Evolutionary conservation across 2,113 vertebrate species (phyloP), one percentile per base, ranked within the genome.

Genomic region (Asarcornis scutulata): DNA sequence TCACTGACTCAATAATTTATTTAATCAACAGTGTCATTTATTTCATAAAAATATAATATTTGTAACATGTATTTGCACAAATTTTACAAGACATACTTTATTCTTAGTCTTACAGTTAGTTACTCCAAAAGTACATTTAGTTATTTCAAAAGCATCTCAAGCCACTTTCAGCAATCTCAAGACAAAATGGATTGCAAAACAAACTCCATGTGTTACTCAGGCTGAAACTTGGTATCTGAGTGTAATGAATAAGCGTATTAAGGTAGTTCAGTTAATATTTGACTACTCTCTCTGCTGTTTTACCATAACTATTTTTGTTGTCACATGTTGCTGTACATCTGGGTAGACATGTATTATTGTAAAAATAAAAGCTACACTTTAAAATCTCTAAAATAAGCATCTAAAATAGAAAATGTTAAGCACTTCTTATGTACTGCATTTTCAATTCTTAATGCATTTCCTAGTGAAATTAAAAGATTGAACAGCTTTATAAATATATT

Each of bases 401-500:
- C 42, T 68, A 81, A 95, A 63, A 26, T n/a, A 55, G 63, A 74
- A 92, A 83, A 76, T 66, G 9, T 81, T 78, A 75, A 82, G 27
- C 17, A 32, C 29, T 87, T 85, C 11, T 76, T 84, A 42, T 53
- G 32, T 60, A 76, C 77, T 83, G 50, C 9, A 34, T 26, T 84
- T 73, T 83, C 52, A n/a, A 76, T 83, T 92, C 66, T 27, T 17
- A 40, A 16, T 58, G 25, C 34, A 60, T 27, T 73, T 59, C 21
- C 50, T 31, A 83, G 72, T 69, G 71, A 86, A 92, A 77, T 46
- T 29, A 86, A 64, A 79, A 73, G 83, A 50, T 4, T 17, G 2
- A 93, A 85, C 55, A 79, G 44, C 63, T 95, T 92, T 97, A 86
- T 89, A 94, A 93, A 79, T 74, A 90, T 84, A 84, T 94, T 95